These are phyloP conservation scores for Ophiothrix spiculata DNA, from an alignment of 35 echinoderm and acorn worm genomes.

Conservation along the genomic window DNA sequence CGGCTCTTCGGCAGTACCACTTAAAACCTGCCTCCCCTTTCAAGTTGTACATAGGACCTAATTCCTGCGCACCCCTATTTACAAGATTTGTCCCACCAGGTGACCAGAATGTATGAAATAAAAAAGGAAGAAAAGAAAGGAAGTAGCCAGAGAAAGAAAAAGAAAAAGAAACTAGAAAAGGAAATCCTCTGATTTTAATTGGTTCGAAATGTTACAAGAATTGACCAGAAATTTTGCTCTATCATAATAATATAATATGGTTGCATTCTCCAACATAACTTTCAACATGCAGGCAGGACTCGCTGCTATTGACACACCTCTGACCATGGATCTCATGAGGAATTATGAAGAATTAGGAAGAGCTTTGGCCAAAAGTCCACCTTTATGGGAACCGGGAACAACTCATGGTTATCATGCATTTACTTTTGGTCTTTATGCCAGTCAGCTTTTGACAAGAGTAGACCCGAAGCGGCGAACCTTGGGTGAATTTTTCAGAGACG, in stretches of 20 bases:
- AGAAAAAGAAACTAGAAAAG: too few species aligned
- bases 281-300: conserved; percentile 27
- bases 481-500: conserved; percentile 73
- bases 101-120: neutral
- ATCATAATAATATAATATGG: neutral
- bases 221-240: neutral
- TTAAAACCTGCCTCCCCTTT: too few species aligned
- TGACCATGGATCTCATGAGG: conserved; percentile 3
- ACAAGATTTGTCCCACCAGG: too few species aligned
- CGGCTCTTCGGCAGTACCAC: too few species aligned
- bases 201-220: neutral
- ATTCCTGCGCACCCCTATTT: too few species aligned
- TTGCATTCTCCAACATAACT: neutral
- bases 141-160: neutral
- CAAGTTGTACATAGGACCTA: too few species aligned
- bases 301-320: neutral
- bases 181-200: neutral
- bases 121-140: neutral
- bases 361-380: conserved; percentile 15
- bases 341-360: conserved; percentile 27
- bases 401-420: conserved; percentile 70
- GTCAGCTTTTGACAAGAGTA: conserved; percentile 44
- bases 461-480: conserved; percentile 69
- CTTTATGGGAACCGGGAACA: conserved; percentile 62
- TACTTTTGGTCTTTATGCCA: conserved; percentile 45